Base-by-base conservation (phyloP, 2,797 vertebrate genomes). In the Hyperoplus lanceolatus region DNA sequence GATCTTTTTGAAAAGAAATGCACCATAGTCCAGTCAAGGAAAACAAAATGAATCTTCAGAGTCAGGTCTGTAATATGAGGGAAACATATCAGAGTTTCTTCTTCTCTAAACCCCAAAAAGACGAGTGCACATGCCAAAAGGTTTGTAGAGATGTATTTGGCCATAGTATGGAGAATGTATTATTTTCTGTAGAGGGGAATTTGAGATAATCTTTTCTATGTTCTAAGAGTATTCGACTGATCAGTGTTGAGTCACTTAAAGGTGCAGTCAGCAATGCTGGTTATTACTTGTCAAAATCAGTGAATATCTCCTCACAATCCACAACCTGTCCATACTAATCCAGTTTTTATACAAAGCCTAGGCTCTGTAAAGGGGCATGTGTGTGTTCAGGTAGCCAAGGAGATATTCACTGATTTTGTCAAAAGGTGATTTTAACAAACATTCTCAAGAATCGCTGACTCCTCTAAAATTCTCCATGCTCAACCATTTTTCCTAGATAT, bases 1-100 rank as follows among this genome's bases (percentile, higher is more conserved):
- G n/a, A 66, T 4, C 4, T 43, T 61, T 61, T 46, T 3, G 18
- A 3, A 73, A 70, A 75, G 60, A 36, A 21, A 68, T 29, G 36
- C n/a, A 71, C 1, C 21, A 4, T 53, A 70, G 59, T 63, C 42
- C 18, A 38, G 2, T 11, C 2, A 70, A n/a, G 6, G 12, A 4
- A 21, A 51, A 59, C 38, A 39, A 15, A 2, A 3, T 7, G 6
- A 48, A 16, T 54, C 3, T 56, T 38, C 36, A 49, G 1, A 4
- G 38, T 11, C 6, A 5, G 29, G 6, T 48, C 8, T 48, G n/a
- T 59, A 15, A 51, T 39, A 4, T 39, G 7, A 65, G 2, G 0
- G 41, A 72, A 39, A 59, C 8, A 43, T 8, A 58, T 4, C 41
- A 13, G 11, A 46, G 16, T 18, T 71, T 48, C 8, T 65, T 71